These are phyloP conservation scores for Congeria kusceri DNA, from an alignment of 2,888 invertebrate species.

Conservation along the genomic window DNA sequence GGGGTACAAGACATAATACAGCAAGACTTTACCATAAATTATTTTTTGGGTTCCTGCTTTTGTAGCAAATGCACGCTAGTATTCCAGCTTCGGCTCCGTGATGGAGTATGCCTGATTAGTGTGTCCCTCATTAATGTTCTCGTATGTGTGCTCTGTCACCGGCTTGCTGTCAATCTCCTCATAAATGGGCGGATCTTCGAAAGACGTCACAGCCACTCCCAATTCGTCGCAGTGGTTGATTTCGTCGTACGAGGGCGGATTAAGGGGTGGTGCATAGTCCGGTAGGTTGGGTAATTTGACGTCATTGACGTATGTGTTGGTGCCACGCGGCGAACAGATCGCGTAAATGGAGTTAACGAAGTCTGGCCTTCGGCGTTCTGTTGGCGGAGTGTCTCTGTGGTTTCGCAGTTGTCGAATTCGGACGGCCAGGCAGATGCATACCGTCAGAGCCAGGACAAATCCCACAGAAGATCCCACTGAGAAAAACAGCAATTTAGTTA, in stretches of 20 bases:
- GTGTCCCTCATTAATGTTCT: background rate
- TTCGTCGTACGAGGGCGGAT: conserved; percentile 51
- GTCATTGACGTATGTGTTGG: conserved; percentile 16
- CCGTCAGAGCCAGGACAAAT: background rate
- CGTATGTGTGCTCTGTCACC: background rate
- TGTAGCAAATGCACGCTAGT: background rate
- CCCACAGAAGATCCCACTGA: conserved; percentile 17
- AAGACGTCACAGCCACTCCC: background rate
- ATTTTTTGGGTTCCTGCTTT: no score
- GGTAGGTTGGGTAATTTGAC: conserved; percentile 45
- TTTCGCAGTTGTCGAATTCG: conserved; percentile 5
- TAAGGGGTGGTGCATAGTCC: conserved; percentile 40
- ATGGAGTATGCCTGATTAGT: background rate
- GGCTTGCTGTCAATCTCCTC: conserved; percentile 34
- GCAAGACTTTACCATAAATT: no score
- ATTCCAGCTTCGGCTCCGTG: background rate
- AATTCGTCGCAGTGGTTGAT: conserved; percentile 7
- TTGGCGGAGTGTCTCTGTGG: background rate
- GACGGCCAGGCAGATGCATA: conserved; percentile 9
- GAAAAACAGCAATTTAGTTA: background rate
- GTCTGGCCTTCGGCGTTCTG: background rate
- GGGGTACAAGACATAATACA: no score
- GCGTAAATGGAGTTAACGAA: conserved; percentile 28
- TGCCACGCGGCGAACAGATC: conserved; percentile 18
- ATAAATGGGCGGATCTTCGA: conserved; percentile 39